Percentiles rank a stretch among this genome's conserved stretches.
These are phyloP conservation scores for Orchestia grillus DNA, from an alignment of 1,140 invertebrate genomes.

Conservation along the genomic window DNA sequence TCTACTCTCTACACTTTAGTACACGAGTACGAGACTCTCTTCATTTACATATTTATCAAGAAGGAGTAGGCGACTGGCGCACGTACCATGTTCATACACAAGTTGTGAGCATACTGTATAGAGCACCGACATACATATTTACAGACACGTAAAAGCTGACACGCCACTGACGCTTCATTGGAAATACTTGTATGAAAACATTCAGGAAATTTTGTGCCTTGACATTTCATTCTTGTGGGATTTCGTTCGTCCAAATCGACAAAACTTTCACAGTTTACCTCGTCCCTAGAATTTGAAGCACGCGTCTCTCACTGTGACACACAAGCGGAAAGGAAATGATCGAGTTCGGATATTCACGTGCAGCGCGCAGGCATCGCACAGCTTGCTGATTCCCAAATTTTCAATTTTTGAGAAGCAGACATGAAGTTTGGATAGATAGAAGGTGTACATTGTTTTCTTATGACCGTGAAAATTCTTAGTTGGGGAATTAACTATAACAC, in stretches of 20 bases:
- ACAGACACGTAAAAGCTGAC: not conserved
- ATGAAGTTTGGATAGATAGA: not conserved
- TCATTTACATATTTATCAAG: not conserved
- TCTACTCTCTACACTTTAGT: not conserved
- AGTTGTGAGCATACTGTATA: not conserved
- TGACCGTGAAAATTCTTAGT: not conserved
- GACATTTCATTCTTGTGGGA: not conserved
- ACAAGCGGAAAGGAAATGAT: too few species aligned
- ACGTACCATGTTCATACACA: not conserved
- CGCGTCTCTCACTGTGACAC: not conserved
- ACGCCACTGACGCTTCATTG: not conserved
- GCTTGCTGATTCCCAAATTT: too few species aligned
- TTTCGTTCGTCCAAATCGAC: not conserved
- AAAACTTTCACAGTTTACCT: not conserved
- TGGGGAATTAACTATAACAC: not conserved
- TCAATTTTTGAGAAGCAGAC: not conserved
- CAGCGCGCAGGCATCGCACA: too few species aligned
- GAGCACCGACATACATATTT: not conserved
- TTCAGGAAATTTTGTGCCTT: constrained; percentile 42
- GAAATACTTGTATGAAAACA: constrained; percentile 18
- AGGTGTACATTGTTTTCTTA: not conserved
- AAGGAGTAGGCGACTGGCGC: not conserved
- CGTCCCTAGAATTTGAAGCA: not conserved
- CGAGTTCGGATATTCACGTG: too few species aligned
- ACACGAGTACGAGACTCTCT: not conserved